Base-by-base conservation (phyloP, 2,797 vertebrate genomes). In the Hippoglossus hippoglossus region DNA sequence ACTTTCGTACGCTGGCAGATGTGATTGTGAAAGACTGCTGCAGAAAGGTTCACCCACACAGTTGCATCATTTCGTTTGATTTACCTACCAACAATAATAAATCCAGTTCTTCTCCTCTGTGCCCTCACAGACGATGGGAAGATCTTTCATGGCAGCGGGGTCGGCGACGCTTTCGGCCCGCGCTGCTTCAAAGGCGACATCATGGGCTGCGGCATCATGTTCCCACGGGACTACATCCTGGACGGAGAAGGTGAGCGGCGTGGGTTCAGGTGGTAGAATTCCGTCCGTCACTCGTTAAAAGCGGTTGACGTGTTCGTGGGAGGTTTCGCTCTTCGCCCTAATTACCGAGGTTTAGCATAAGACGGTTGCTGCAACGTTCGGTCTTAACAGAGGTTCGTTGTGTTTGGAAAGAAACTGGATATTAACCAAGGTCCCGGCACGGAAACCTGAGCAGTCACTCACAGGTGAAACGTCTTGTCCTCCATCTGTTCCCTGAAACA, bases 201-300 rank as follows among this genome's bases (percentile, higher is more conserved):
- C 59, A 97, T 97, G 96, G 96, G 96, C 57, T 97, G 96, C 26
- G 96, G 96, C 67, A 96, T 97, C 91, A 97, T 97, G 96, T 97
- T 97, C 82, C 96, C 96, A 2, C 93, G 96, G 8, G 96, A 97
- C 82, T 97, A 97, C 83, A 94, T 91, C 79, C 90, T 95, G 71
- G 96, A 97, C n/a, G 92, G 94, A 10, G 96, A 96, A 81, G 96
- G 96, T 96, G 82, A 92, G 78, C 51, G 41, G 19, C 16, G 5
- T 47, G 44, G 25, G 55, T 66, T 78, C 56, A 34, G 56, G 63
- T 28, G 39, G 12, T 16, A 1, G 71, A 47, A 21, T 77, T 28
- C 63, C 54, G 3, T n/a, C 56, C 1, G 51, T 76, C 76, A 59
- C 28, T 82, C 71, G 54, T 22, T 63, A 15, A 39, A 25, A 46